A percentile compares a stretch with the other conserved stretches of the same genome.
Conservation (phyloP, 2,797 vertebrate genomes). For the Phyllotis vaccarum region DNA sequence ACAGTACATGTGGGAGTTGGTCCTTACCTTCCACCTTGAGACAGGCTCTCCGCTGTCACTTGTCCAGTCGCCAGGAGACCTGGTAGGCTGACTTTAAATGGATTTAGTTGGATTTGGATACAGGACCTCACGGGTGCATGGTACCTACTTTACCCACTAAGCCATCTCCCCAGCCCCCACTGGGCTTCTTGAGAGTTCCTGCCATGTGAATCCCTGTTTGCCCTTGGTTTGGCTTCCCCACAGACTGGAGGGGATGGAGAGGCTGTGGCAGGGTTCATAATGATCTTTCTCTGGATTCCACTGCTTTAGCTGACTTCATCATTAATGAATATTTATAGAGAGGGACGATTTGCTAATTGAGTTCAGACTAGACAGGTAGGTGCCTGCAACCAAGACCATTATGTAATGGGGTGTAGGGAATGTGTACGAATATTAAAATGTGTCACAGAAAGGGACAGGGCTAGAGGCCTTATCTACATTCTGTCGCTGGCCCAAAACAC, state of each 20-base stretch:
- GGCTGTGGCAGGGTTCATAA: conserved; percentile 5
- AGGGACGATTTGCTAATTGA: conserved; percentile 45
- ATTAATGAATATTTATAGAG: conserved; percentile 67
- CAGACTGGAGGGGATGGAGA: not conserved
- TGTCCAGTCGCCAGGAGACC: not conserved
- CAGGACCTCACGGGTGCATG: not conserved
- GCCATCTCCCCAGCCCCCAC: not conserved
- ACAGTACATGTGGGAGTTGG: not conserved
- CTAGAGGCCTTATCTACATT: not conserved
- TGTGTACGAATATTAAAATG: not conserved
- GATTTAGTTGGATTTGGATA: not conserved
- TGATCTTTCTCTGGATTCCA: not conserved
- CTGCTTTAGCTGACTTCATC: conserved; percentile 54
- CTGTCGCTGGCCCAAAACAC: not conserved
- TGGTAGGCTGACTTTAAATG: not conserved
- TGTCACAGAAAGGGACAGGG: not conserved
- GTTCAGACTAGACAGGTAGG: conserved; percentile 71
- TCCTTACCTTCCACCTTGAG: not conserved
- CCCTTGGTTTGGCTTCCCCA: not conserved
- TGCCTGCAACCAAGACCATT: conserved; percentile 19
- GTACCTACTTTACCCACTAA: not conserved
- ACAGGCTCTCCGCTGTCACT: not conserved
- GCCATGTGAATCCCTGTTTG: not conserved
- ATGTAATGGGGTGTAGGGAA: not conserved
- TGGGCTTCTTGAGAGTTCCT: not conserved